Percentiles rank a stretch among this genome's conserved stretches.
phyloP scores from a whole-genome alignment of 2,888 invertebrate species.

The Deilephila porcellus region DNA sequence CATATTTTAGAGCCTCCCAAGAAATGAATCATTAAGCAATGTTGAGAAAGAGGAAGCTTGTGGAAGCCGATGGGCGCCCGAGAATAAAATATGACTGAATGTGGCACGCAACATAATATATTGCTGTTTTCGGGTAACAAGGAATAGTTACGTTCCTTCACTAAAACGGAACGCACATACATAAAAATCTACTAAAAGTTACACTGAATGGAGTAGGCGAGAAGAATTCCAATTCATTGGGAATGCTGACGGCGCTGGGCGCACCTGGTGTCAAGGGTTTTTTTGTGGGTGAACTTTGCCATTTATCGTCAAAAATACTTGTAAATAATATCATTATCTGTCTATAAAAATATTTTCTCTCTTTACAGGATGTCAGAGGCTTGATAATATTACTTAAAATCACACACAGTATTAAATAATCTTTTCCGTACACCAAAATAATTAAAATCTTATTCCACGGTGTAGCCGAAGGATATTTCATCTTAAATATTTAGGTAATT shows the following conservation, averaged over 20 bases:
- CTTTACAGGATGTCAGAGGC: no score
- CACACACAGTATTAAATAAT: no score
- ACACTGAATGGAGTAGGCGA: background rate
- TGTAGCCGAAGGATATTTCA: no score
- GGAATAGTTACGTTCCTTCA: background rate
- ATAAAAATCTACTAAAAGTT: constrained; percentile 6
- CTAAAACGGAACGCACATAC: background rate
- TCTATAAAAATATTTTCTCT: no score
- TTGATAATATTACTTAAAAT: no score
- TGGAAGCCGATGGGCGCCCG: constrained; percentile 41
- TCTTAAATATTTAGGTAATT: no score
- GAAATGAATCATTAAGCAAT: constrained; percentile 62
- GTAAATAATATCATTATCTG: no score
- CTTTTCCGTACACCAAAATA: no score
- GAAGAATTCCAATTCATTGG: background rate
- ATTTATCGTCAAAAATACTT: no score
- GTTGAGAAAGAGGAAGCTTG: constrained; percentile 35
- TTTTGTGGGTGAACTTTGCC: no score
- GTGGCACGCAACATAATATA: constrained; percentile 34
- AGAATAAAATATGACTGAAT: constrained; percentile 43
- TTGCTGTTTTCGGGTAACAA: constrained; percentile 14
- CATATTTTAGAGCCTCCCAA: constrained; percentile 56
- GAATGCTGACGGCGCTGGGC: background rate
- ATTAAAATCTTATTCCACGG: no score
- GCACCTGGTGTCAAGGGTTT: background rate